Conservation (phyloP, 2,797 vertebrate genomes). For the Spea hammondii region DNA sequence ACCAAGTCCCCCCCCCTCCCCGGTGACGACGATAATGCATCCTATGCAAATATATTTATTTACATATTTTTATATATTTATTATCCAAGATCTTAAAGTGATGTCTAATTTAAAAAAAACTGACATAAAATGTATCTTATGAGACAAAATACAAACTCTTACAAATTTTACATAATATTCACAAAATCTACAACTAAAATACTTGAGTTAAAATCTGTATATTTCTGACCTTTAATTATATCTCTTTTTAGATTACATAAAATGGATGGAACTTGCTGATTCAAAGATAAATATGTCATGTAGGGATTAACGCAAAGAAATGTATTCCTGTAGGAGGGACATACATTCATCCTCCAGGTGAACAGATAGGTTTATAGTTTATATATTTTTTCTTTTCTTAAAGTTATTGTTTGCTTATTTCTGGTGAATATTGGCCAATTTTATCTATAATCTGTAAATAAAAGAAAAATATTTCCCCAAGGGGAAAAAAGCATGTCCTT, state of each 20-base stretch:
- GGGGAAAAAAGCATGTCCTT: neutral
- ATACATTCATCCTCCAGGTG: neutral
- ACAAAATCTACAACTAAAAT: too few species aligned
- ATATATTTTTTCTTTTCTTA: neutral
- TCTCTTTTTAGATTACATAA: slow-evolving; percentile 9
- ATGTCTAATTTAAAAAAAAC: too few species aligned
- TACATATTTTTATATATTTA: too few species aligned
- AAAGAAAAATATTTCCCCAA: neutral
- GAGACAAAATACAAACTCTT: neutral
- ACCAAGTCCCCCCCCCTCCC: too few species aligned
- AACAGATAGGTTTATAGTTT: slow-evolving; percentile 11
- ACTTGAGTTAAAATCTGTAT: neutral
- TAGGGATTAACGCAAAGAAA: slow-evolving; percentile 24
- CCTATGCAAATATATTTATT: too few species aligned
- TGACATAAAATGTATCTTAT: neutral
- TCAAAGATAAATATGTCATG: slow-evolving; percentile 34
- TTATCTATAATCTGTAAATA: neutral
- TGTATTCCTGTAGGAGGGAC: slow-evolving; percentile 24
- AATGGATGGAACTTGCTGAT: slow-evolving; percentile 20
- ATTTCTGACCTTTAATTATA: slow-evolving; percentile 4
- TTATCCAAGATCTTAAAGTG: too few species aligned
- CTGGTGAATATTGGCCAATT: neutral
- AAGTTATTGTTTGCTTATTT: neutral
- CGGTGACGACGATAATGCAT: too few species aligned
- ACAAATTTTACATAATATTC: neutral